A percentile compares a stretch with the other conserved stretches of the same genome.
phyloP scores from a whole-genome alignment of 2,797 vertebrate species.

The Agapornis canus region DNA sequence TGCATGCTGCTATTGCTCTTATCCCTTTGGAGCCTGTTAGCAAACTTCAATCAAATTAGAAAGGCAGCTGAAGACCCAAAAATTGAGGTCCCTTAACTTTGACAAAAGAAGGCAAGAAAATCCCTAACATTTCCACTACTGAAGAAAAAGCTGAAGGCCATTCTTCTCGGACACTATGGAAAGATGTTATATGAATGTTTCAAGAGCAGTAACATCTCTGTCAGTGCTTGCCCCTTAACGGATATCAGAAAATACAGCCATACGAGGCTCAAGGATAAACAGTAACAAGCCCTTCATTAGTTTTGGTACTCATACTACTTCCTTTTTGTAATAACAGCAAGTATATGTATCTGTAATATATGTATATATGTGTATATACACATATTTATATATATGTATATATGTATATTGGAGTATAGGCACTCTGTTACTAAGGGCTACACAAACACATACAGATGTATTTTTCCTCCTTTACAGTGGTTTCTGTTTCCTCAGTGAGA shows the following conservation, averaged over 20 bases:
- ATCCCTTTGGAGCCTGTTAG: background rate
- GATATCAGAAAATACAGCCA: background rate
- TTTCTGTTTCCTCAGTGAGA: background rate
- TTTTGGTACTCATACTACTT: background rate
- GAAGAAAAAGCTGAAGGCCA: background rate
- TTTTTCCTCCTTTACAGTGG: background rate
- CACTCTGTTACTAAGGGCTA: background rate
- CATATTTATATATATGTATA: too few species aligned
- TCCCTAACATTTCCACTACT: background rate
- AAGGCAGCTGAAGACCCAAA: background rate
- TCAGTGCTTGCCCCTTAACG: background rate
- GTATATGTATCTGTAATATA: background rate
- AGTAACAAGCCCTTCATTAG: background rate
- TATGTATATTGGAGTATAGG: background rate
- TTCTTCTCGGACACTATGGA: background rate
- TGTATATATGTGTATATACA: too few species aligned
- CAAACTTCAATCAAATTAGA: background rate
- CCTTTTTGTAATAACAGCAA: background rate
- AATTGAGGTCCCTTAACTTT: background rate
- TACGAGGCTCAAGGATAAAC: background rate
- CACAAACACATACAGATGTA: background rate
- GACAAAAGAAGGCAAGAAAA: background rate
- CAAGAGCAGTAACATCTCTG: background rate
- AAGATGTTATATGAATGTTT: background rate
- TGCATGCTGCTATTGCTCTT: accelerated